Evolutionary conservation across 2,888 invertebrate genomes (phyloP).

Genomic region (Drosophila anomalata): DNA sequence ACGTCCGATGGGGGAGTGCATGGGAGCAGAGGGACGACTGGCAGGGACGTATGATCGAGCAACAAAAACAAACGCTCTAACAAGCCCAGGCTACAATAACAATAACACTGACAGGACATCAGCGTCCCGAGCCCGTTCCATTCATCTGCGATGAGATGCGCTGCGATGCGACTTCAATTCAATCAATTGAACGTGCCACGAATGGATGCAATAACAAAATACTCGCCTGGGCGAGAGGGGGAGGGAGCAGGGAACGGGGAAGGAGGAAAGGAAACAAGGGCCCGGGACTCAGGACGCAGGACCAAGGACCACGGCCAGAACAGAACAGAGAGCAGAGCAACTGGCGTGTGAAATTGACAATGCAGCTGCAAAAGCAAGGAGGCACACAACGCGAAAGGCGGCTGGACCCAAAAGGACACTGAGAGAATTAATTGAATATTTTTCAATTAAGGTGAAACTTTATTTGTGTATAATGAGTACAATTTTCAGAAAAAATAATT

Average conservation of each 20-base stretch:
- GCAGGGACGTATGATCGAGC: conserved; percentile 39
- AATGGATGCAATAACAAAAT: conserved; percentile 68
- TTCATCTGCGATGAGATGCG: conserved; percentile 48
- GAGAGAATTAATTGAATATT: neutral
- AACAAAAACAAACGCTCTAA: conserved; percentile 50
- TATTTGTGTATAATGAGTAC: too few relatives aligned
- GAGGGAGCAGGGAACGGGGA: neutral
- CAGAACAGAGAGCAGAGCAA: conserved; percentile 36
- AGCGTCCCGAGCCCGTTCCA: conserved; percentile 13
- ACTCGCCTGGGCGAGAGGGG: conserved; percentile 8
- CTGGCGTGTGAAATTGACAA: conserved; percentile 77
- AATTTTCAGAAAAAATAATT: too few relatives aligned
- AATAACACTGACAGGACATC: conserved; percentile 47
- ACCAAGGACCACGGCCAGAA: conserved; percentile 14
- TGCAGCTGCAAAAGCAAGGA: conserved; percentile 55
- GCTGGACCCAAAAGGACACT: neutral
- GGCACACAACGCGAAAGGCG: conserved; percentile 10
- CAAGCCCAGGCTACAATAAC: conserved; percentile 58
- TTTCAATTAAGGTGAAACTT: neutral
- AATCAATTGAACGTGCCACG: conserved; percentile 79
- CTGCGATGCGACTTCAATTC: conserved; percentile 69
- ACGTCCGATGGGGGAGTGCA: neutral
- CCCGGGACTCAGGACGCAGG: conserved; percentile 21
- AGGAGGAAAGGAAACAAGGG: neutral
- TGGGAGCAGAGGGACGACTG: conserved; percentile 21